A percentile compares a stretch with the other conserved stretches of the same genome.
phyloP scores from a whole-genome alignment of 2,888 invertebrate species.

The Caenorhabditis drosophilae region DNA sequence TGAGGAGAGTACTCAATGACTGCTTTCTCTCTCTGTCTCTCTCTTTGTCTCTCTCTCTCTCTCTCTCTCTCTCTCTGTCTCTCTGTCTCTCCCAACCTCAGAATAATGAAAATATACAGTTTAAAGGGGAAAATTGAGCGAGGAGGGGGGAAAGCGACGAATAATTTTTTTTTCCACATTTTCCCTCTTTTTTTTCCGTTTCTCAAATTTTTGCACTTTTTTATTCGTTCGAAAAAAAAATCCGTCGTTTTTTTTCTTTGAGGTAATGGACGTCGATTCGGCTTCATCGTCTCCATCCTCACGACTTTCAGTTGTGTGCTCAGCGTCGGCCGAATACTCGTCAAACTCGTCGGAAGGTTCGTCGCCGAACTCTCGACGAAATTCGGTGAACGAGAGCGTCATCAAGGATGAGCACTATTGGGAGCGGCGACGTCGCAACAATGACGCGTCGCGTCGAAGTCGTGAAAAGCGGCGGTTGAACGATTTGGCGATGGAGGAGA shows the following conservation, averaged over 20 bases:
- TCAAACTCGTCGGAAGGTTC: slow-evolving; percentile 56
- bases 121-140: not conserved
- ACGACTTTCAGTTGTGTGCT: slow-evolving; percentile 54
- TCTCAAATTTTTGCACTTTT: not conserved
- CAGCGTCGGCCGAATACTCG: slow-evolving; percentile 48
- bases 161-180: not conserved
- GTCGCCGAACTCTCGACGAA: slow-evolving; percentile 50
- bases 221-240: not conserved
- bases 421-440: slow-evolving; percentile 74
- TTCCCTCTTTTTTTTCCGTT: not conserved
- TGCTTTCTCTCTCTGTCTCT: slow-evolving; percentile 24
- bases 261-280: slow-evolving; percentile 55
- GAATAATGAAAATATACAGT: no score
- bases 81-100: no score
- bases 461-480: slow-evolving; percentile 82
- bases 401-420: slow-evolving; percentile 70
- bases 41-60: not conserved
- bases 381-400: slow-evolving; percentile 45
- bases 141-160: not conserved
- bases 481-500: slow-evolving; percentile 91
- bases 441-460: slow-evolving; percentile 47
- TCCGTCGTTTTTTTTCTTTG: no score
- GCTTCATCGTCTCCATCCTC: slow-evolving; percentile 45
- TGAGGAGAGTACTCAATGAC: slow-evolving; percentile 34
- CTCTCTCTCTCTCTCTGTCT: no score